phyloP scores from a whole-genome alignment of 2,888 invertebrate species.

The Diarsia dahlii region DNA sequence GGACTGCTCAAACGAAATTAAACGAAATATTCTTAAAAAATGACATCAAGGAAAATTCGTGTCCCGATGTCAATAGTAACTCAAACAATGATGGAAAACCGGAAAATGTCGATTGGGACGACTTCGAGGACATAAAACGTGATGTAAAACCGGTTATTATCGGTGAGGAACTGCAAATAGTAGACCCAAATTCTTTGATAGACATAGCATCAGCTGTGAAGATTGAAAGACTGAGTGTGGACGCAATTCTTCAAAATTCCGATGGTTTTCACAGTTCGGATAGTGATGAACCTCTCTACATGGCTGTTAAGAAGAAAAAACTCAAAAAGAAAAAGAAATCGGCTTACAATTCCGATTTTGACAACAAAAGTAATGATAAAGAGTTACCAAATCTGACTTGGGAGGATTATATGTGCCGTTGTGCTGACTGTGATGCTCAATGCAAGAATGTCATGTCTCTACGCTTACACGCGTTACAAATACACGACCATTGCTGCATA shows the following conservation, averaged over 20 bases:
- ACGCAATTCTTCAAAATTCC: constrained; percentile 65
- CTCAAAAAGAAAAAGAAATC: constrained; percentile 61
- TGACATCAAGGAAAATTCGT: constrained; percentile 45
- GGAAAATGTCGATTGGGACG: constrained; percentile 82
- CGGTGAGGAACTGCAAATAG: constrained; percentile 64
- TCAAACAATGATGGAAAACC: constrained; percentile 75
- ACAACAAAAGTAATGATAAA: neutral
- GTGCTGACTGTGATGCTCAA: constrained; percentile 84
- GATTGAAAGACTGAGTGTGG: constrained; percentile 72
- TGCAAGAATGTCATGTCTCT: constrained; percentile 82
- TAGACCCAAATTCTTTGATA: constrained; percentile 71
- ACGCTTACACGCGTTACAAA: constrained; percentile 83
- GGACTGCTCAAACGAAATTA: constrained; percentile 82
- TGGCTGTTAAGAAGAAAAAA: constrained; percentile 70
- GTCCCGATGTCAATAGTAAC: constrained; percentile 57
- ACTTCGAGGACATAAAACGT: constrained; percentile 76
- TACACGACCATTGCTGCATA: constrained; percentile 81
- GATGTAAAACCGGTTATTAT: constrained; percentile 79
- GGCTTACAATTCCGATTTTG: constrained; percentile 39
- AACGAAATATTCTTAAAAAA: constrained; percentile 72
- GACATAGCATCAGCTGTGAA: constrained; percentile 72
- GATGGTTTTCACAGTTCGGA: constrained; percentile 78
- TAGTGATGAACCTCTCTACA: constrained; percentile 80
- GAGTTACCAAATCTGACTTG: constrained; percentile 72
- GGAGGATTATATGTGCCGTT: constrained; percentile 84